Conservation (phyloP, 2,797 vertebrate genomes). For the Periophthalmus magnuspinnatus region DNA sequence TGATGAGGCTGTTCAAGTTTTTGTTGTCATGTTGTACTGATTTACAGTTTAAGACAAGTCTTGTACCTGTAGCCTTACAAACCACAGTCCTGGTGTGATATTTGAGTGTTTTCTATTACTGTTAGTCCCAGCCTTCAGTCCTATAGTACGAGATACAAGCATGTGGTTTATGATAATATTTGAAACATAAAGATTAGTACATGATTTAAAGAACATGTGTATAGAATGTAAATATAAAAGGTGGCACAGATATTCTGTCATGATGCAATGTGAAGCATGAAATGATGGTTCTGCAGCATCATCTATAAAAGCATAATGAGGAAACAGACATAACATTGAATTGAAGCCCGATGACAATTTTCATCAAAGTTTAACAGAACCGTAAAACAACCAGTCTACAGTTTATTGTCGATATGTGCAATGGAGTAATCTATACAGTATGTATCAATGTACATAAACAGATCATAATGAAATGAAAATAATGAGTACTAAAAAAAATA, state of each 20-base stretch:
- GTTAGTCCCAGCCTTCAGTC: neutral
- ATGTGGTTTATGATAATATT: neutral
- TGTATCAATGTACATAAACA: conserved; percentile 19
- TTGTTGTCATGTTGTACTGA: neutral
- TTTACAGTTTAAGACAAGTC: neutral
- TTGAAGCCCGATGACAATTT: neutral
- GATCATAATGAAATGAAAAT: conserved; percentile 41
- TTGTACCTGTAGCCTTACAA: neutral
- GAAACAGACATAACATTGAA: neutral
- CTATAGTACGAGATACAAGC: neutral
- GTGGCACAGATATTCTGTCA: neutral
- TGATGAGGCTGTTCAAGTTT: neutral
- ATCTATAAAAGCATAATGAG: neutral
- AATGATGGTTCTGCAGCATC: neutral
- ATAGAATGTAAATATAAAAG: neutral
- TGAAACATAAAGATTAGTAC: neutral
- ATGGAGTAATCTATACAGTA: neutral
- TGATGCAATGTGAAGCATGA: neutral
- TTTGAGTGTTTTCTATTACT: neutral
- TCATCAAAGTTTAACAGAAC: neutral
- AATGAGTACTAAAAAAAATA: neutral
- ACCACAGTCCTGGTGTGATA: neutral
- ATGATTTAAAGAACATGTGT: neutral
- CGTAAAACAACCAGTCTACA: conserved; percentile 4
- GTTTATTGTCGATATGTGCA: conserved; percentile 8